A percentile compares a stretch with the other conserved stretches of the same genome.
Evolutionary conservation across 2,797 vertebrate species (phyloP).

Genomic region (Taenioides sp.): DNA sequence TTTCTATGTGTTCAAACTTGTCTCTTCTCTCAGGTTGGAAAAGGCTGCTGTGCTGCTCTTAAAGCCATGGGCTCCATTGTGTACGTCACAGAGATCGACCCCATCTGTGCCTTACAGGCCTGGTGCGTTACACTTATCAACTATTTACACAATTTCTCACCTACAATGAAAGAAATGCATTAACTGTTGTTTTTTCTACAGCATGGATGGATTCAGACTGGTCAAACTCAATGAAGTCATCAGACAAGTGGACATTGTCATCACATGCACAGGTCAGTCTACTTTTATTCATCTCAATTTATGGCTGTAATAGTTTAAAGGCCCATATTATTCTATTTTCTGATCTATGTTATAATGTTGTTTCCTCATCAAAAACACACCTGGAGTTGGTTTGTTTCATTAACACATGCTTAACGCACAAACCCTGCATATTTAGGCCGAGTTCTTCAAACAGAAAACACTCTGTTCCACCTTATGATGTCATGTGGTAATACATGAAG

Average conservation of each 20-base stretch:
- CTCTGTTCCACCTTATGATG: too few species aligned
- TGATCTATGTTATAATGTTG: too few species aligned
- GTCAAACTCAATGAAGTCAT: constrained; percentile 97
- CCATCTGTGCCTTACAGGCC: constrained; percentile 96
- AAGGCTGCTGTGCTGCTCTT: constrained; percentile 93
- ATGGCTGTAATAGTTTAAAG: too few species aligned
- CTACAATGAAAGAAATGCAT: not conserved
- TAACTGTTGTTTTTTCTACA: constrained; percentile 44
- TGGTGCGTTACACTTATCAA: constrained; percentile 77
- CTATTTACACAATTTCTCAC: not conserved
- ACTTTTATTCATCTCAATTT: not conserved
- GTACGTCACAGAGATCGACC: constrained; percentile 96
- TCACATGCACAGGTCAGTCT: constrained; percentile 91
- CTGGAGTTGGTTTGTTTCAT: too few species aligned
- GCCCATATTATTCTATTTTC: too few species aligned
- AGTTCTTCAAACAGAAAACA: too few species aligned
- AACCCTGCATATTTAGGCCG: too few species aligned
- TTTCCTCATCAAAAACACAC: too few species aligned
- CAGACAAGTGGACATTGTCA: constrained; percentile 96
- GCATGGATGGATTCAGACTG: constrained; percentile 98
- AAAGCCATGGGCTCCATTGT: constrained; percentile 98
- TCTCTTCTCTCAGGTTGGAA: constrained; percentile 84
- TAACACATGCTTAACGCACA: too few species aligned
- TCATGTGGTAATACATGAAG: too few species aligned
- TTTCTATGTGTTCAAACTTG: not conserved